These are phyloP conservation scores for Caenorhabditis briggsae DNA, from an alignment of 1,140 invertebrate species.

Conservation along the genomic window DNA sequence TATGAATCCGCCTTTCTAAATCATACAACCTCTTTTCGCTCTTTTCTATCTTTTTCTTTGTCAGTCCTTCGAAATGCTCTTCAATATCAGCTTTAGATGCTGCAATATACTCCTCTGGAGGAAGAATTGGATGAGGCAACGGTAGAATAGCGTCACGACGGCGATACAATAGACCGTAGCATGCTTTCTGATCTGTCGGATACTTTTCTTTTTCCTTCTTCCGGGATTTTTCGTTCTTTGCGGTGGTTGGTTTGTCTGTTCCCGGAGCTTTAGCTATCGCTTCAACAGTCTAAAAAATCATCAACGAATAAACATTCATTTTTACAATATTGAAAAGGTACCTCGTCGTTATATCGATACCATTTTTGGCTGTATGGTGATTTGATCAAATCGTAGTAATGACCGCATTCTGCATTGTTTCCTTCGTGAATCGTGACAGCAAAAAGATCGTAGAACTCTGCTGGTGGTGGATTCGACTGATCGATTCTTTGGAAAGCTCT, in stretches of 20 bases:
- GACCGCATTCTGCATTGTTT: conserved; percentile 71
- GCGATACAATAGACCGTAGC: conserved; percentile 73
- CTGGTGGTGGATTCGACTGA: neutral
- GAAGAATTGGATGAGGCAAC: neutral
- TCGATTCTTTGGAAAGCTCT: conserved; percentile 13
- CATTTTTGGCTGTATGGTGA: conserved; percentile 71
- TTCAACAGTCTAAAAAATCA: conserved; percentile 45
- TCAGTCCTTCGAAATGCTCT: conserved; percentile 45
- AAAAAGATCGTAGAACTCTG: conserved; percentile 70
- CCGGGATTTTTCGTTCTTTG: conserved; percentile 46
- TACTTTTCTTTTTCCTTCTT: conserved; percentile 64
- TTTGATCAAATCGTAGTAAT: conserved; percentile 76
- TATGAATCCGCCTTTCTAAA: conserved; percentile 26
- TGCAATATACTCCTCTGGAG: neutral
- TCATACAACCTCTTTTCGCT: conserved; percentile 44
- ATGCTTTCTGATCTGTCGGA: conserved; percentile 71
- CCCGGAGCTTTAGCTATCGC: conserved; percentile 43
- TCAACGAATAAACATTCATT: neutral
- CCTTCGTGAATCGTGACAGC: conserved; percentile 78
- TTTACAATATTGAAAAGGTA: neutral
- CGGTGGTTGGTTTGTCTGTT: conserved; percentile 31
- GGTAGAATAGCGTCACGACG: neutral
- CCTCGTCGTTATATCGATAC: conserved; percentile 77
- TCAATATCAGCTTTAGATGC: conserved; percentile 5
- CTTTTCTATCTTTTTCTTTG: conserved; percentile 41